These are phyloP conservation scores for Leptinotarsa defecta DNA, from an alignment of 1,140 invertebrate species.

Conservation along the genomic window DNA sequence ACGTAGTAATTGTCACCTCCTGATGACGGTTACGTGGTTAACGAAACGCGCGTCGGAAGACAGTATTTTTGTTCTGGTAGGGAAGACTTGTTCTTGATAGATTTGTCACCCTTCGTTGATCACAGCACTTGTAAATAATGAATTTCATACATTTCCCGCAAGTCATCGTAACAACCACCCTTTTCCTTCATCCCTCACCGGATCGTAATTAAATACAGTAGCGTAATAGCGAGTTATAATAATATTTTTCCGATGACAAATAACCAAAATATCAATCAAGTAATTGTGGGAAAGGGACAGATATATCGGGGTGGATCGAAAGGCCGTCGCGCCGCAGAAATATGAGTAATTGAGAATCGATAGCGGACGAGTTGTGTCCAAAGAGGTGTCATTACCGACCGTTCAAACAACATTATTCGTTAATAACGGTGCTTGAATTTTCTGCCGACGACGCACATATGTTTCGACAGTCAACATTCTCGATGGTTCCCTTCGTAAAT, in stretches of 20 bases:
- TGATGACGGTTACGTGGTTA: no score
- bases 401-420: slow-evolving; percentile 37
- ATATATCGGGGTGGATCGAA: slow-evolving; percentile 32
- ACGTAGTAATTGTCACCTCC: no score
- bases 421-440: background rate
- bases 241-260: slow-evolving; percentile 41
- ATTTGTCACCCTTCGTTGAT: background rate
- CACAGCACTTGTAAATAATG: no score
- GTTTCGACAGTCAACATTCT: background rate
- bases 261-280: slow-evolving; percentile 42
- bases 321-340: slow-evolving; percentile 32
- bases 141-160: background rate
- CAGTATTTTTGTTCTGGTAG: no score
- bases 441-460: background rate
- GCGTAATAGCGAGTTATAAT: slow-evolving; percentile 18
- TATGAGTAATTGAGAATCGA: slow-evolving; percentile 47
- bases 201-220: slow-evolving; percentile 3
- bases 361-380: slow-evolving; percentile 41
- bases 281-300: slow-evolving; percentile 36
- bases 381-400: slow-evolving; percentile 39
- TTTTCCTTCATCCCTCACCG: background rate
- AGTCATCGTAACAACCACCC: background rate
- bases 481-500: no score
- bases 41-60: no score
- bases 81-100: no score